Evolutionary conservation across 2,797 vertebrate species (phyloP).

Genomic region (Micropoecilia bifurca): DNA sequence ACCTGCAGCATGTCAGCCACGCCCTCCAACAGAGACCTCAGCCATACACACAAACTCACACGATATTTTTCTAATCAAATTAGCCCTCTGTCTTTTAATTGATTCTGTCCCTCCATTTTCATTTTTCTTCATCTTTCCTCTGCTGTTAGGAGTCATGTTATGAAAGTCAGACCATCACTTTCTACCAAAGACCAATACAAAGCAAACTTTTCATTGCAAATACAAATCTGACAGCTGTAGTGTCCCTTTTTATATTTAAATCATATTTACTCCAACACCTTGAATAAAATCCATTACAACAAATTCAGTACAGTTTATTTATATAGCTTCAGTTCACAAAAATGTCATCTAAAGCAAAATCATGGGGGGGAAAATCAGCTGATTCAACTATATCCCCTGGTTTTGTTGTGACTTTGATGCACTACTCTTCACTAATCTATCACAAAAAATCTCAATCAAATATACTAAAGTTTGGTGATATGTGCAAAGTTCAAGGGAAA

Average conservation of each 20-base stretch:
- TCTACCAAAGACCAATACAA: neutral
- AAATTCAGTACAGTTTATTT: neutral
- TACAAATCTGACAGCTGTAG: neutral
- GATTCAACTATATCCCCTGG: neutral
- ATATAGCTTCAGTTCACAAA: neutral
- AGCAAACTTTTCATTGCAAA: too few species aligned
- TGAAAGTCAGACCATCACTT: too few species aligned
- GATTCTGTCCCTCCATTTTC: conserved; percentile 30
- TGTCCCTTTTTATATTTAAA: neutral
- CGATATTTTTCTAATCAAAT: conserved; percentile 38
- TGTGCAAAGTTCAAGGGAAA: neutral
- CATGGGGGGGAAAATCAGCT: neutral
- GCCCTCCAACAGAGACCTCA: neutral
- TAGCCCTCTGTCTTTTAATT: conserved; percentile 12
- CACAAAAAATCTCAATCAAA: neutral
- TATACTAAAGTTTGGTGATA: neutral
- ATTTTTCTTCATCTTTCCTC: conserved; percentile 20
- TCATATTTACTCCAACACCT: neutral
- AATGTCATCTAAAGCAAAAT: neutral
- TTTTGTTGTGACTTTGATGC: neutral
- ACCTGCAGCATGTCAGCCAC: neutral
- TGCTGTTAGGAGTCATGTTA: neutral
- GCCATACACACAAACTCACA: neutral
- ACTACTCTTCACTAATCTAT: neutral
- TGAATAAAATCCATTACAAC: neutral